Evolutionary conservation across 2,797 vertebrate genomes (phyloP).

Genomic region (Rhinatrema bivittatum): DNA sequence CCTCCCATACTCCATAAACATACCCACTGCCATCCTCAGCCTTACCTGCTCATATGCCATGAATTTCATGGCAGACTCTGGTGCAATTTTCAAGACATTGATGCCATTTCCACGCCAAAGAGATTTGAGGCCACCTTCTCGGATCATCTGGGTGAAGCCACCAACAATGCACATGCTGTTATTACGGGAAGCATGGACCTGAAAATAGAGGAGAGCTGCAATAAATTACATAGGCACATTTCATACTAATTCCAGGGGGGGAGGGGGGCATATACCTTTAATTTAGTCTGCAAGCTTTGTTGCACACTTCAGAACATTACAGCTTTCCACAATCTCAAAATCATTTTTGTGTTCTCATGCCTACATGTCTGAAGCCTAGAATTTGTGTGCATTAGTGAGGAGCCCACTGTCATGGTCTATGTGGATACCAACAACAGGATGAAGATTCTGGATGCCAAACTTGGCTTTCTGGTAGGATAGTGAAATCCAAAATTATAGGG

Average conservation of each 20-base stretch:
- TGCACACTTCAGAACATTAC: too few relatives aligned
- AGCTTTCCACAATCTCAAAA: too few relatives aligned
- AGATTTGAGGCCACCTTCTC: constrained; percentile 78
- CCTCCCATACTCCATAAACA: neutral
- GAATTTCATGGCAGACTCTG: constrained; percentile 93
- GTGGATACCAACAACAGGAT: too few relatives aligned
- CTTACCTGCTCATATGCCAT: constrained; percentile 94
- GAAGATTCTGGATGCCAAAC: too few relatives aligned
- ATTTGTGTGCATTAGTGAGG: too few relatives aligned
- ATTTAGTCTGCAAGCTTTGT: constrained; percentile 17
- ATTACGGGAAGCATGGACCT: constrained; percentile 89
- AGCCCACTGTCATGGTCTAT: too few relatives aligned
- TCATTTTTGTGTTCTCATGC: constrained; percentile 1
- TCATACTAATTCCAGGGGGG: too few relatives aligned
- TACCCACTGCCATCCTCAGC: neutral
- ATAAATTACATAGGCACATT: too few relatives aligned
- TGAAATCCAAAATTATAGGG: too few relatives aligned
- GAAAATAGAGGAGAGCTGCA: neutral
- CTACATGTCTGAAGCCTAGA: too few relatives aligned
- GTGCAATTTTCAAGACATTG: constrained; percentile 91
- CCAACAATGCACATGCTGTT: constrained; percentile 85
- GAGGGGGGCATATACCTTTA: constrained; percentile 17
- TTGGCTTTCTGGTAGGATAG: too few relatives aligned
- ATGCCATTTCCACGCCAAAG: constrained; percentile 94
- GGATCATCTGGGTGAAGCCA: constrained; percentile 85